These are phyloP conservation scores for Cantharis flavilabris DNA, from an alignment of 2,888 invertebrate genomes.

Conservation along the genomic window DNA sequence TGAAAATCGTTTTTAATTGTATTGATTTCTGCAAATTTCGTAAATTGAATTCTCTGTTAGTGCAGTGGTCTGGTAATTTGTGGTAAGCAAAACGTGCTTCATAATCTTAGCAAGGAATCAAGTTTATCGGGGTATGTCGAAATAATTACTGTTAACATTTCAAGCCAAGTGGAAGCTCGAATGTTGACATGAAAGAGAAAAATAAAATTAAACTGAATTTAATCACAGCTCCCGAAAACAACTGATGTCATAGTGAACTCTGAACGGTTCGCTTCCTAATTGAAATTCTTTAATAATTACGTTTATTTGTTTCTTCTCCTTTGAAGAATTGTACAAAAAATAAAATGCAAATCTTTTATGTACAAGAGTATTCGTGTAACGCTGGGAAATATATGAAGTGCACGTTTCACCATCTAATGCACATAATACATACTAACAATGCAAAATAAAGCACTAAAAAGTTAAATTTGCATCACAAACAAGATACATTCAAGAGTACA, in stretches of 20 bases:
- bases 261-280: not conserved
- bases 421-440: not conserved
- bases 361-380: not conserved
- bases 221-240: not conserved
- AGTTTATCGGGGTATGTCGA: not conserved
- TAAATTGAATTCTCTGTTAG: not conserved
- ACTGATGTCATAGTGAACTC: not conserved
- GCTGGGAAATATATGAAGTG: not conserved
- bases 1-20: not conserved
- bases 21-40: not conserved
- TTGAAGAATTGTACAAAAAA: not conserved
- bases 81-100: not conserved
- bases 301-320: not conserved
- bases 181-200: not conserved
- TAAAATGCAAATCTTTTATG: not conserved
- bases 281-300: not conserved
- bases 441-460: not conserved
- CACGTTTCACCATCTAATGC: not conserved
- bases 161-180: not conserved
- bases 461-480: not conserved
- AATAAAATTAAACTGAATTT: not conserved
- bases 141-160: not conserved
- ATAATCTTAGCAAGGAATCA: not conserved
- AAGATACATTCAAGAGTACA: not conserved
- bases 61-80: not conserved